Evolutionary conservation across 35 echinoderm and acorn worm genomes (phyloP).

Genomic region (Apostichopus japonicus): DNA sequence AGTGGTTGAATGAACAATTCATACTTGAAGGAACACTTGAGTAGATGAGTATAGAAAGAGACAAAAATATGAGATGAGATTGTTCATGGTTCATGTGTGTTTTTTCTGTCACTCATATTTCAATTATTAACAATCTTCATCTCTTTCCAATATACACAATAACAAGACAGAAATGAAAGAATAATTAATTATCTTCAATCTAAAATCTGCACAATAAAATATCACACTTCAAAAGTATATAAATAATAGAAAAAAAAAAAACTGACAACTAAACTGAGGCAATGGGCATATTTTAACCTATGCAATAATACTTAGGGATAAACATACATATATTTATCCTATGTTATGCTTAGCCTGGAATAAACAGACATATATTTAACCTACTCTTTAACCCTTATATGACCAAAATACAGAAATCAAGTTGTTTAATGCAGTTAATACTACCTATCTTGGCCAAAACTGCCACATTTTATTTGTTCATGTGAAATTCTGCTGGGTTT

Average conservation of each 20-base stretch:
- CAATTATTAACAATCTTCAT: slow-evolving; percentile 49
- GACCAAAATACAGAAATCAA: no score
- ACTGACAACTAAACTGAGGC: background rate
- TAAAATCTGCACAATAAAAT: slow-evolving; percentile 61
- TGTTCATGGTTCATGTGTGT: background rate
- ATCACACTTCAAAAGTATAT: slow-evolving; percentile 57
- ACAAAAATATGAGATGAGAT: no score
- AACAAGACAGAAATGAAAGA: slow-evolving; percentile 53
- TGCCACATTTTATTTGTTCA: no score
- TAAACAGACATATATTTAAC: no score
- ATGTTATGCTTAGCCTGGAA: no score
- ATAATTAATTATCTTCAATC: slow-evolving; percentile 7
- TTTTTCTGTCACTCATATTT: slow-evolving; percentile 56
- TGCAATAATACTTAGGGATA: background rate
- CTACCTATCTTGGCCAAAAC: no score
- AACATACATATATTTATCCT: background rate
- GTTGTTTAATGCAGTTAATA: no score
- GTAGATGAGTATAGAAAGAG: no score
- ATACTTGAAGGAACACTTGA: no score
- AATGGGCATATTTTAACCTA: background rate
- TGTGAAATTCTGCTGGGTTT: no score
- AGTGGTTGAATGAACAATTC: no score
- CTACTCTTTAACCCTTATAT: no score
- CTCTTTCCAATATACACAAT: slow-evolving; percentile 58
- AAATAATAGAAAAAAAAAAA: slow-evolving; percentile 17